phyloP scores from a whole-genome alignment of 2,888 invertebrate genomes.

The Caenorhabditis imperialis region DNA sequence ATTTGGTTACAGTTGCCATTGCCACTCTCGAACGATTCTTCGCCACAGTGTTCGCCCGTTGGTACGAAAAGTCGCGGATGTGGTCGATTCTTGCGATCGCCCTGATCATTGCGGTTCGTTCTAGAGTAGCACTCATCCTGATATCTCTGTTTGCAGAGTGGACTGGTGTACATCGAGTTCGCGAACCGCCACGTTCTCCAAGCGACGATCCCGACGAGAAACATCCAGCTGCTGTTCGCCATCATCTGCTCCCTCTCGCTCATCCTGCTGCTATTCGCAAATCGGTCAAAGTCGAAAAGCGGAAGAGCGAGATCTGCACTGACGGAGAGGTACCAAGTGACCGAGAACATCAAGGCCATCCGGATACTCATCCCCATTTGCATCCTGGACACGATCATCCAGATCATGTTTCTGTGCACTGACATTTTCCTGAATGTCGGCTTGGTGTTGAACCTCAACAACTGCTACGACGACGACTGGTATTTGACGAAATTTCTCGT shows the following conservation, averaged over 20 bases:
- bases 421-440: conserved; percentile 28
- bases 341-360: conserved; percentile 34
- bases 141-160: conserved; percentile 20
- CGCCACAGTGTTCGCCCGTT: conserved; percentile 39
- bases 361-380: conserved; percentile 38
- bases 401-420: conserved; percentile 37
- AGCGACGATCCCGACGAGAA: conserved; percentile 25
- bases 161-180: conserved; percentile 33
- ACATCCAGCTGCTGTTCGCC: conserved; percentile 39
- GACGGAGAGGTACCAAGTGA: conserved; percentile 45
- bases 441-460: conserved; percentile 42
- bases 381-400: conserved; percentile 29
- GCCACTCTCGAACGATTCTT: conserved; percentile 41
- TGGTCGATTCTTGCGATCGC: conserved; percentile 31
- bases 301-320: conserved; percentile 24
- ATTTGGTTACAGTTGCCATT: conserved; percentile 30
- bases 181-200: conserved; percentile 24
- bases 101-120: conserved; percentile 18
- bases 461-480: conserved; percentile 41
- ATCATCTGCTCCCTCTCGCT: conserved; percentile 20
- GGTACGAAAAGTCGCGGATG: conserved; percentile 43
- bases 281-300: conserved; percentile 23
- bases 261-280: conserved; percentile 30
- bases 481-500: conserved; percentile 37
- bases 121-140: too few species aligned